phyloP scores from a whole-genome alignment of 2,888 invertebrate species.

The Dryadula phaetusa region DNA sequence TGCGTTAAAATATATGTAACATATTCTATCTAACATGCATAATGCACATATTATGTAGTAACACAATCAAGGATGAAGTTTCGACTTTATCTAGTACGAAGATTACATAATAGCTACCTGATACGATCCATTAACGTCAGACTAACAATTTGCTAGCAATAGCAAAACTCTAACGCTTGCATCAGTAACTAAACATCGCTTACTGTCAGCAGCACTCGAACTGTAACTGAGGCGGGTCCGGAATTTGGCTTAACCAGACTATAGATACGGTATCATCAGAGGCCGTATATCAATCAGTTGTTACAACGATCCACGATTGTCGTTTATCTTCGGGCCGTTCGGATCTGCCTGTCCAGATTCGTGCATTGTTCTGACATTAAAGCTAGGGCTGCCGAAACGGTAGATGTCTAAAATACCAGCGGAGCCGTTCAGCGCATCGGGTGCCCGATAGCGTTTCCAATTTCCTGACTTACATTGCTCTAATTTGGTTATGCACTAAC shows the following conservation, averaged over 20 bases:
- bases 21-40: slow-evolving; percentile 30
- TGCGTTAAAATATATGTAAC: too few relatives aligned
- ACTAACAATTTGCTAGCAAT: slow-evolving; percentile 39
- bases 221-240: slow-evolving; percentile 78
- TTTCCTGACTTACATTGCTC: slow-evolving; percentile 84
- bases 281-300: slow-evolving; percentile 83
- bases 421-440: slow-evolving; percentile 69
- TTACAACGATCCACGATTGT: slow-evolving; percentile 79
- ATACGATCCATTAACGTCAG: slow-evolving; percentile 33
- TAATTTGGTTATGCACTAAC: slow-evolving; percentile 82
- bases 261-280: slow-evolving; percentile 74
- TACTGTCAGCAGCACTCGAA: slow-evolving; percentile 78
- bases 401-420: slow-evolving; percentile 80
- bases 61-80: slow-evolving; percentile 1
- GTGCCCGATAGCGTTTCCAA: slow-evolving; percentile 81
- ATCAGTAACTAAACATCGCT: slow-evolving; percentile 74
- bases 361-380: slow-evolving; percentile 83
- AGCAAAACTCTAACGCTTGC: slow-evolving; percentile 58
- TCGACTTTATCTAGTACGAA: slow-evolving; percentile 5
- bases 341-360: slow-evolving; percentile 81
- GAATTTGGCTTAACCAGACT: slow-evolving; percentile 70
- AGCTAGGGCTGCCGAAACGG: slow-evolving; percentile 69
- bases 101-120: slow-evolving; percentile 23
- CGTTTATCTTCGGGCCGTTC: slow-evolving; percentile 81
- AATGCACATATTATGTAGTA: background rate